Conservation (phyloP, 2,888 invertebrate species). For the Norana najaformis region DNA sequence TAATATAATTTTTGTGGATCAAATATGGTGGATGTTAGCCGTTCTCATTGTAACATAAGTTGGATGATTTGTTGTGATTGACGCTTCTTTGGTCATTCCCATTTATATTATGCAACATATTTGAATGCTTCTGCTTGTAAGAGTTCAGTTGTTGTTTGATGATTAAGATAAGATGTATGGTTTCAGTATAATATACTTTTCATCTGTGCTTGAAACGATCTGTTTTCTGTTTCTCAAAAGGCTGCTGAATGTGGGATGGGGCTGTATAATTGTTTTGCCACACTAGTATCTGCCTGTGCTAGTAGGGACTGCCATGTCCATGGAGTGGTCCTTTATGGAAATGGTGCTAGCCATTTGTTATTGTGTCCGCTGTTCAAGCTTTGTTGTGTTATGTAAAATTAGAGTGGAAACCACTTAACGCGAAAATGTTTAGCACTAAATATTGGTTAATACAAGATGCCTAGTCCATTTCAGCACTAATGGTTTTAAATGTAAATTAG, state of each 20-base stretch:
- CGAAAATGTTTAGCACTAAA: too few species aligned
- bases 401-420: too few species aligned
- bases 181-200: not conserved
- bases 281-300: not conserved
- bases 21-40: not conserved
- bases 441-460: too few species aligned
- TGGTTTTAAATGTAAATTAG: too few species aligned
- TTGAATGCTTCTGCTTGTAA: not conserved
- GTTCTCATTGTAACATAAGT: slow-evolving; percentile 6
- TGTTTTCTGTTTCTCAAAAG: not conserved
- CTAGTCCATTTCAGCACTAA: too few species aligned
- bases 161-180: not conserved
- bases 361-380: too few species aligned
- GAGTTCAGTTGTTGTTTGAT: not conserved
- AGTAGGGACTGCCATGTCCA: too few species aligned
- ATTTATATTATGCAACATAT: not conserved
- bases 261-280: not conserved
- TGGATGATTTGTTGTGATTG: slow-evolving; percentile 1
- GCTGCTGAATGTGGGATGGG: not conserved
- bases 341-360: too few species aligned
- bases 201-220: not conserved
- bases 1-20: not conserved
- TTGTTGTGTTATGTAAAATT: too few species aligned
- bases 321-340: too few species aligned
- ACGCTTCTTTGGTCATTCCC: not conserved